phyloP scores from a whole-genome alignment of 2,113 vertebrate species.

The Campylorhamphus procurvoides region DNA sequence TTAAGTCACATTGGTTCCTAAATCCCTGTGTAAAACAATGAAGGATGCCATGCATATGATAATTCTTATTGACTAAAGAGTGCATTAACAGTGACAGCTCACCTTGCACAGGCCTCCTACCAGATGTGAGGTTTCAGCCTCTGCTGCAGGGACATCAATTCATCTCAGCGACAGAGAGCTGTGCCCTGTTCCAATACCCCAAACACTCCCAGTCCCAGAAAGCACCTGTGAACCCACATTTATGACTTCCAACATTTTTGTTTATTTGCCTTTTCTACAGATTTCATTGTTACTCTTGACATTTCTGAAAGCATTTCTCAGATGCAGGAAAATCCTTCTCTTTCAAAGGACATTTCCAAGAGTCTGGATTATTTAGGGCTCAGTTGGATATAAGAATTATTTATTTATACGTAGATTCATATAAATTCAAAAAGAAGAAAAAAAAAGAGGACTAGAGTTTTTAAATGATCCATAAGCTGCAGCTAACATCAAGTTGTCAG shows the following conservation, averaged over 20 bases:
- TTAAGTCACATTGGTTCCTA: neutral
- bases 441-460: neutral
- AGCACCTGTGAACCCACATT: neutral
- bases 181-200: neutral
- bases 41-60: neutral
- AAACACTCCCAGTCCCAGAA: neutral
- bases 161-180: neutral
- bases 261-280: neutral
- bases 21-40: neutral
- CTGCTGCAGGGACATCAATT: neutral
- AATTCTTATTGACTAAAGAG: neutral
- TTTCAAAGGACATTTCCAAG: neutral
- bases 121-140: neutral
- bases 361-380: neutral
- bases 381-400: neutral
- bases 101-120: neutral
- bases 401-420: neutral
- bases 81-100: neutral
- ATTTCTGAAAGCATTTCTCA: neutral
- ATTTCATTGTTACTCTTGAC: neutral
- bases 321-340: neutral
- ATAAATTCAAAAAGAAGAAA: neutral
- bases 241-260: neutral
- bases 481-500: neutral
- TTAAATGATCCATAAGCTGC: neutral